Evolutionary conservation across 2,797 vertebrate genomes (phyloP).

Genomic region (Pseudochromis fuscus): DNA sequence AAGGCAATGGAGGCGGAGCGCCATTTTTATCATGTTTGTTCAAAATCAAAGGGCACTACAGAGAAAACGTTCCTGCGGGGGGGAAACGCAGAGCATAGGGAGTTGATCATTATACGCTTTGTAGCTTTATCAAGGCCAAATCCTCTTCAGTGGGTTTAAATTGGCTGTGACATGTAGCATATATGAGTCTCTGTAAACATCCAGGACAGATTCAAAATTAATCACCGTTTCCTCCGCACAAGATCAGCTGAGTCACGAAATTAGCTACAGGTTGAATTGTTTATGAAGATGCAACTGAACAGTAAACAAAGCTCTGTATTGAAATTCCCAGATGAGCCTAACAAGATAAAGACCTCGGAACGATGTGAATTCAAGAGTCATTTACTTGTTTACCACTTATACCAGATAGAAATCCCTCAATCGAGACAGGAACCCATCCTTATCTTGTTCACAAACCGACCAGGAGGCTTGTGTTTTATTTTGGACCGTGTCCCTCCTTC

Average conservation of each 20-base stretch:
- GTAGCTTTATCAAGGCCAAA: constrained; percentile 64
- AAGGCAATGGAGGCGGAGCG: constrained; percentile 49
- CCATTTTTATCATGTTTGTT: constrained; percentile 71
- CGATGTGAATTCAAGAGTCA: constrained; percentile 21
- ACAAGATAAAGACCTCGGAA: constrained; percentile 19
- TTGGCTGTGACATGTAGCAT: constrained; percentile 40
- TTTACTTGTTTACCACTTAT: constrained; percentile 43
- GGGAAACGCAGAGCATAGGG: constrained; percentile 45
- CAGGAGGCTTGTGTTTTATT: constrained; percentile 32
- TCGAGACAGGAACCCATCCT: constrained; percentile 29
- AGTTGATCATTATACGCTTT: constrained; percentile 62
- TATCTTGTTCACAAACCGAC: constrained; percentile 43
- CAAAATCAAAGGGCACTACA: constrained; percentile 69
- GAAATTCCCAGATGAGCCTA: not conserved
- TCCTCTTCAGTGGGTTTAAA: constrained; percentile 48
- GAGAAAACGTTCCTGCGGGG: constrained; percentile 60
- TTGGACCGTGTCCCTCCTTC: constrained; percentile 9
- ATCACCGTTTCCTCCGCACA: constrained; percentile 38
- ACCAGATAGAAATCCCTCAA: constrained; percentile 29
- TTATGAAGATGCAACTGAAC: constrained; percentile 10
- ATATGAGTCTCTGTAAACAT: constrained; percentile 38
- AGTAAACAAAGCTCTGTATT: constrained; percentile 1
- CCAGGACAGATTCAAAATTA: constrained; percentile 31
- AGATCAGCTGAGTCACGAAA: constrained; percentile 15
- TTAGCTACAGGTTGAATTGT: constrained; percentile 10